phyloP scores from a whole-genome alignment of 2,888 invertebrate genomes.

The Pegoplata infirma region DNA sequence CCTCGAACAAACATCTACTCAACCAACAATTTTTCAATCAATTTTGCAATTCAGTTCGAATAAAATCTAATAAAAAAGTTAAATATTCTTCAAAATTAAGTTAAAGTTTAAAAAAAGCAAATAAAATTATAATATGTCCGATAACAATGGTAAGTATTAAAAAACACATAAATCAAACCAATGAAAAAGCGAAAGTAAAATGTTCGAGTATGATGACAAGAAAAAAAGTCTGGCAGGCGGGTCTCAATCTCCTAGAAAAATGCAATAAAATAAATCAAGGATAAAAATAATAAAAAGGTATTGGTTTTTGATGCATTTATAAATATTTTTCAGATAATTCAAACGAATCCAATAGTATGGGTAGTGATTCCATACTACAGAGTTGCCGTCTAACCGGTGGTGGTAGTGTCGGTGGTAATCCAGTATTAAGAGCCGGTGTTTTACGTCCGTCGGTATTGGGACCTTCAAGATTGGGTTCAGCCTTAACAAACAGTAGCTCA shows the following conservation, averaged over 20 bases:
- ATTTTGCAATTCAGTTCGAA: slow-evolving; percentile 42
- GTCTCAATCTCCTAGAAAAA: slow-evolving; percentile 25
- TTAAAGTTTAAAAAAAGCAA: slow-evolving; percentile 31
- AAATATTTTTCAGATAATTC: slow-evolving; percentile 72
- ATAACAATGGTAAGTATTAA: slow-evolving; percentile 75
- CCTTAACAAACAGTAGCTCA: slow-evolving; percentile 50
- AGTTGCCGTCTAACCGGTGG: slow-evolving; percentile 70
- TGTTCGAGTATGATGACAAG: neutral
- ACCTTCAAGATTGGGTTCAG: slow-evolving; percentile 70
- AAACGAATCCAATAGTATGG: slow-evolving; percentile 75
- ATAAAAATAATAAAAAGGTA: slow-evolving; percentile 19
- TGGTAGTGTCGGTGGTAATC: slow-evolving; percentile 61
- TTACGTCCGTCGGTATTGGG: slow-evolving; percentile 74
- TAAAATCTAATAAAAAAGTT: slow-evolving; percentile 24
- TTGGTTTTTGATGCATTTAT: slow-evolving; percentile 18
- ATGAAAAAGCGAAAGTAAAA: neutral
- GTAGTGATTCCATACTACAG: slow-evolving; percentile 71
- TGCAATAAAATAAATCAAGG: slow-evolving; percentile 17
- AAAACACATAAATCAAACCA: neutral
- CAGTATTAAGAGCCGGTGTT: slow-evolving; percentile 70
- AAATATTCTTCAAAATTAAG: slow-evolving; percentile 40
- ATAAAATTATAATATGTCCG: slow-evolving; percentile 70
- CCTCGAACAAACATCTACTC: slow-evolving; percentile 66
- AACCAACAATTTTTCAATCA: slow-evolving; percentile 57
- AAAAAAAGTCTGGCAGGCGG: slow-evolving; percentile 47